Evolutionary conservation across 2,888 invertebrate genomes (phyloP), one percentile per base, ranked within the genome.

Genomic region (Caenorhabditis sinica): DNA sequence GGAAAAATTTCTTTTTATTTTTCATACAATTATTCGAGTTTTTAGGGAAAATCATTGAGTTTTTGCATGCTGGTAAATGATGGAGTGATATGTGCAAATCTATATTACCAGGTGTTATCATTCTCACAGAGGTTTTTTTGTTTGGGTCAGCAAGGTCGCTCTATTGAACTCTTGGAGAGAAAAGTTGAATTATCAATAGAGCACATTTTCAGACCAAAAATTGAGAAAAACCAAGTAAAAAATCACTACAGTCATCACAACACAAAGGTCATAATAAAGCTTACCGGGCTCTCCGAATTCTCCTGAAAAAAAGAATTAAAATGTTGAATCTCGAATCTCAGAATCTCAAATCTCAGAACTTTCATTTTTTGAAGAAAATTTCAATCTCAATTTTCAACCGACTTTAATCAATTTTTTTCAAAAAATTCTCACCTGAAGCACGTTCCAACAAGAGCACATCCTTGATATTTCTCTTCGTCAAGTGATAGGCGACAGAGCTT

Each of bases 401-500:
- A 5, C 20, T 51, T 20, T 40, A 23, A 25, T 36, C 63, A 36
- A 3, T 43, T 23, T 20, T 40, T 63, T 63, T 63, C 28, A 36
- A 20, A 3, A 60, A 60, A 23, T 33, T 43, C 76, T 74, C 20
- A 88, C 87, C 79, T n/a, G 87, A 82, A 13, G 82, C 86, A 82
- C 87, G 79, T 71, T 90, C 90, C 53, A 90, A 85, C 15, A 90
- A 82, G 1, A 90, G 80, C 11, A 90, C 87, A 83, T 90, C 89
- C 77, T 93, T 92, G 77, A 92, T 88, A 17, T 93, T 93, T 51
- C 90, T 83, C 80, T 93, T 93, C 33, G 93, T 92, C 43, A 94
- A 90, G 86, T 94, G 94, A 83, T 94, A 94, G 28, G 93, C 93
- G 13, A 93, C 88, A 58, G 93, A 93, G 68, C 91, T 90, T 53